These are phyloP conservation scores for Mastomys coucha DNA, from an alignment of 2,113 vertebrate genomes.

Conservation along the genomic window DNA sequence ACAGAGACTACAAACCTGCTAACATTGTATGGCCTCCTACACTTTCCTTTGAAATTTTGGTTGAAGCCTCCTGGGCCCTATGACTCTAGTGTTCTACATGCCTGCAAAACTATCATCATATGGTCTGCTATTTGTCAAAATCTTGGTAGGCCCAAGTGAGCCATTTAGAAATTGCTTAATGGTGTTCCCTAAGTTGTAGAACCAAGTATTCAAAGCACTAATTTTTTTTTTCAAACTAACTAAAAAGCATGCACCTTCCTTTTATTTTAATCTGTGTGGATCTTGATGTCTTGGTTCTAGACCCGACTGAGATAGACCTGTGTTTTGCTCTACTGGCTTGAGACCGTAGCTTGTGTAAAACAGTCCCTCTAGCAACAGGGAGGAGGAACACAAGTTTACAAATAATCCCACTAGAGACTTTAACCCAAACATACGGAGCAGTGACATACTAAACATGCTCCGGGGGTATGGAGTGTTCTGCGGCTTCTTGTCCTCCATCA, in stretches of 20 bases:
- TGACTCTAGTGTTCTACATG: not conserved
- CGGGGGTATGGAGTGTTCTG: not conserved
- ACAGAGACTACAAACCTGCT: not conserved
- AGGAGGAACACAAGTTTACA: not conserved
- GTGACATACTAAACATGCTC: not conserved
- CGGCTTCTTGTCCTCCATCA: not conserved
- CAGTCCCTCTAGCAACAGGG: not conserved
- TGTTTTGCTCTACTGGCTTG: not conserved
- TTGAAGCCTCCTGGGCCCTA: not conserved
- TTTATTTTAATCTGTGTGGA: not conserved
- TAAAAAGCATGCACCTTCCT: not conserved
- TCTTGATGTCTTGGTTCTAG: not conserved
- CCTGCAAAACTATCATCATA: not conserved
- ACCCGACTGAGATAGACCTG: not conserved
- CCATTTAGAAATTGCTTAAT: not conserved
- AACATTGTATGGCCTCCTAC: not conserved
- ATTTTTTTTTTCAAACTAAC: not conserved
- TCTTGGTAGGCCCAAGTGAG: not conserved
- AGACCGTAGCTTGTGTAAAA: not conserved
- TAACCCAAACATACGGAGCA: not conserved
- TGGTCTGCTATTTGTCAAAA: not conserved
- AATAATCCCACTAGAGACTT: not conserved
- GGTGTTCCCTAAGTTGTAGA: not conserved
- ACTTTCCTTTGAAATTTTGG: not conserved
- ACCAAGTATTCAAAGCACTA: not conserved